These are phyloP conservation scores for Hemicordylus capensis DNA, from an alignment of 2,113 vertebrate genomes.

Conservation along the genomic window DNA sequence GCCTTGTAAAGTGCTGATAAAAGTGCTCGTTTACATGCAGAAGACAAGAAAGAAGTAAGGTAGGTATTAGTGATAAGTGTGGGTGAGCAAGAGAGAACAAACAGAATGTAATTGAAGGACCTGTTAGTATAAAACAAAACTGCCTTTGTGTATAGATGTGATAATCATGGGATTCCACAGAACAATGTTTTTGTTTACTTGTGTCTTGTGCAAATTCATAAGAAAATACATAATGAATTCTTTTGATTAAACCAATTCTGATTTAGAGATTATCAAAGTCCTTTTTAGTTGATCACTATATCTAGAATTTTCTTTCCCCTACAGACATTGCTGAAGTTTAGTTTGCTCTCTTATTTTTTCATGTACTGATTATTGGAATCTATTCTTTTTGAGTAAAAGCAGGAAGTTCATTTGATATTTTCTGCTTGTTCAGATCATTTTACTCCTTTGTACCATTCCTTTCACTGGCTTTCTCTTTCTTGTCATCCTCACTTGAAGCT, in stretches of 20 bases:
- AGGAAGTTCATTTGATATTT: too few species aligned
- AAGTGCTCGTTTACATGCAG: fast-evolving
- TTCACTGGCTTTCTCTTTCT: not conserved
- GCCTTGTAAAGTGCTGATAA: not conserved
- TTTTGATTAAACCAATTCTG: not conserved
- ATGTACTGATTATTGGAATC: too few species aligned
- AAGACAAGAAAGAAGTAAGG: not conserved
- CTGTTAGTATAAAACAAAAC: not conserved
- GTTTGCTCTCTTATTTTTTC: too few species aligned
- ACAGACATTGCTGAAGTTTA: too few species aligned
- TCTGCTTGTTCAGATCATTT: too few species aligned
- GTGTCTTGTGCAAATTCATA: not conserved
- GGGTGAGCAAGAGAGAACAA: not conserved
- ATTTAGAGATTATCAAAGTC: not conserved
- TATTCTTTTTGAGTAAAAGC: too few species aligned
- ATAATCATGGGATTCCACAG: not conserved
- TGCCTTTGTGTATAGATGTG: not conserved
- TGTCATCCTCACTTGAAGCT: not conserved
- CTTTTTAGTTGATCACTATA: not conserved
- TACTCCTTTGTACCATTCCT: too few species aligned
- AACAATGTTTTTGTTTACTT: not conserved
- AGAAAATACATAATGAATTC: not conserved
- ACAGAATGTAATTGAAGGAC: not conserved
- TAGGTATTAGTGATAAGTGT: not conserved
- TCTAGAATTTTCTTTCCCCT: too few species aligned